Evolutionary conservation across 2,888 invertebrate species (phyloP), one percentile per base, ranked within the genome.

Genomic region (Acleris cristana): DNA sequence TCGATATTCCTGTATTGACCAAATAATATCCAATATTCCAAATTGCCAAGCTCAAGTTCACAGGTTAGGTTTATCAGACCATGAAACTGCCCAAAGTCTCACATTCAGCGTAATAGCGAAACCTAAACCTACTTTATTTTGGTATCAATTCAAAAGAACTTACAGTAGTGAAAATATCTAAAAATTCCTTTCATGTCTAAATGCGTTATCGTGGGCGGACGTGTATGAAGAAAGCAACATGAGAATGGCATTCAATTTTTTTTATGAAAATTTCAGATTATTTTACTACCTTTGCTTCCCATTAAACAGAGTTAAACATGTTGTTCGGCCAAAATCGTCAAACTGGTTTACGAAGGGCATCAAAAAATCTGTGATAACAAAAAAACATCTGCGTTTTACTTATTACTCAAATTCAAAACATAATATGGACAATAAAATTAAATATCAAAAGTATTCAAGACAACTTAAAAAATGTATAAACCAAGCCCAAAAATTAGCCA

Each of bases 401-500:
- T 21, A 21, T 21, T 21, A 21, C 21, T 21, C 21, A 21, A 21
- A 21, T 21, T 21, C 21, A 21, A 26, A 53, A 23, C 6, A 30
- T 26, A 54, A 54, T 5, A 30, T 7, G 7, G 16, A 3, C 30
- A 14, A 54, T 30, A 55, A 40, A 23, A 57, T 40, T 51, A 64
- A 57, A 40, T 51, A 19, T 19, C 30, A 49, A 12, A 30, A 48
- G 2, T 55, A 40, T 30, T 54, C 53, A 1, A 55, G 40, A 18
- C 14, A 51, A 21, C 49, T 63, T 2, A 63, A 56, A 30, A 21
- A 14, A 64, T 64, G 56, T 45, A 56, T 64, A 48, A 48, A 16
- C 21, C 40, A 21, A 6, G 56, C 64, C 19, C 48, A 64, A 48
- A 64, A 14, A 64, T 44, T 56, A 21, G 49, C 57, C 6, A 64